A percentile compares a stretch with the other conserved stretches of the same genome.
These are phyloP conservation scores for Amphiura filiformis DNA, from an alignment of 35 echinoderm and acorn worm species.

Conservation along the genomic window DNA sequence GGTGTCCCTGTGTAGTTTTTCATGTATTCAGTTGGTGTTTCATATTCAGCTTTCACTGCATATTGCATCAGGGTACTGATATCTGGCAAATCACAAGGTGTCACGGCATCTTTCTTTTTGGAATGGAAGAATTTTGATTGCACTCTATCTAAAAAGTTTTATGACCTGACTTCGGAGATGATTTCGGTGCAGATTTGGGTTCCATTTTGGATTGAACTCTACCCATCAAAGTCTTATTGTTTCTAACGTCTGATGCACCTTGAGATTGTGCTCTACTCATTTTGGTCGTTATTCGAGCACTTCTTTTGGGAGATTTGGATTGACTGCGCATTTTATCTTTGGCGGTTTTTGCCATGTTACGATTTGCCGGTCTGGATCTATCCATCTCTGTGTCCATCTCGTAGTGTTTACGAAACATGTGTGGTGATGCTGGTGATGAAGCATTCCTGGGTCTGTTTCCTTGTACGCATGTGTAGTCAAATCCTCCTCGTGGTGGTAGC, in stretches of 20 bases:
- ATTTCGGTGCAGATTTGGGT: too few species aligned
- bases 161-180: not conserved
- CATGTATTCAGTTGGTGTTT: constrained; percentile 7
- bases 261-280: not conserved
- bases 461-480: not conserved
- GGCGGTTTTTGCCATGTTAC: not conserved
- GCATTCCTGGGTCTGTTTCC: not conserved
- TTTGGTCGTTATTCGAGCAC: not conserved
- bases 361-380: not conserved
- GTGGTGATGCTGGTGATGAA: not conserved
- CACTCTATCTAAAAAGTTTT: constrained; percentile 18
- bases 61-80: constrained; percentile 10
- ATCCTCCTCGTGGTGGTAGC: not conserved
- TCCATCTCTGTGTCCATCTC: not conserved
- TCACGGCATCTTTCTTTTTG: not conserved
- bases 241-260: not conserved
- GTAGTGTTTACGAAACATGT: not conserved
- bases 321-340: not conserved
- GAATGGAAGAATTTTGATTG: constrained; percentile 27
- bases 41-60: constrained; percentile 12
- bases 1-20: constrained; percentile 25
- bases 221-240: not conserved
- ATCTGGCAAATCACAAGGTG: constrained; percentile 15
- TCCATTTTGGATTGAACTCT: not conserved
- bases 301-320: not conserved